Conservation (phyloP, 2,888 invertebrate species). For the Drosophila pseudotalamancana region DNA sequence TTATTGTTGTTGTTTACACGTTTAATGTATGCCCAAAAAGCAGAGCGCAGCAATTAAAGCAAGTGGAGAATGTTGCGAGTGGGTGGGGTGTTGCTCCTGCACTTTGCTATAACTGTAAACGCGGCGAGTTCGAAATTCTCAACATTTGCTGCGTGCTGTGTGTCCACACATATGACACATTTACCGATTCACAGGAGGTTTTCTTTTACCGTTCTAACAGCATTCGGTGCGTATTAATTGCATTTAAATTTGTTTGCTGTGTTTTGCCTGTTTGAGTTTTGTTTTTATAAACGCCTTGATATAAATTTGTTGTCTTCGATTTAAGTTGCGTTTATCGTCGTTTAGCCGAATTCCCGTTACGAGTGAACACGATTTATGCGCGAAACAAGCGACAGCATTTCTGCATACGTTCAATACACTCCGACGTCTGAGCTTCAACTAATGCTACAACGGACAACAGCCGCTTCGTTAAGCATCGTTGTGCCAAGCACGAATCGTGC, state of each 20-base stretch:
- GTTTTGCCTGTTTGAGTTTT: not conserved
- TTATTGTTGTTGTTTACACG: slow-evolving; percentile 32
- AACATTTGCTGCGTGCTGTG: slow-evolving; percentile 12
- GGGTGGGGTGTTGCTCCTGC: not conserved
- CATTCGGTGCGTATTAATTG: not conserved
- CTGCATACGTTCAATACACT: slow-evolving; percentile 79
- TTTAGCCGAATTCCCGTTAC: slow-evolving; percentile 37
- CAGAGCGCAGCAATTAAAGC: slow-evolving; percentile 63
- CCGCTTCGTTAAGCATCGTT: slow-evolving; percentile 40
- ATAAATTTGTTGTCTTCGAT: not conserved
- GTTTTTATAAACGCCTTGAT: not conserved
- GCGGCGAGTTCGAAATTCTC: slow-evolving; percentile 9
- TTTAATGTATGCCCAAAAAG: slow-evolving; percentile 61
- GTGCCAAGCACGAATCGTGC: slow-evolving; percentile 7
- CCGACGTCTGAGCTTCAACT: slow-evolving; percentile 84
- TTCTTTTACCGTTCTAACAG: no score
- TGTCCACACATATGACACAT: slow-evolving; percentile 13
- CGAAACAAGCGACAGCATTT: slow-evolving; percentile 68
- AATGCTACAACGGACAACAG: slow-evolving; percentile 61
- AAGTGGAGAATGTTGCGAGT: slow-evolving; percentile 8
- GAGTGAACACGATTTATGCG: slow-evolving; percentile 44
- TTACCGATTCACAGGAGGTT: slow-evolving; percentile 6
- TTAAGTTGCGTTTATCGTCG: slow-evolving; percentile 16
- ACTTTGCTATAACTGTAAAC: slow-evolving; percentile 21
- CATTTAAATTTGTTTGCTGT: not conserved